Evolutionary conservation across 1,140 invertebrate species (phyloP).

Genomic region (Drosophila prosaltans): DNA sequence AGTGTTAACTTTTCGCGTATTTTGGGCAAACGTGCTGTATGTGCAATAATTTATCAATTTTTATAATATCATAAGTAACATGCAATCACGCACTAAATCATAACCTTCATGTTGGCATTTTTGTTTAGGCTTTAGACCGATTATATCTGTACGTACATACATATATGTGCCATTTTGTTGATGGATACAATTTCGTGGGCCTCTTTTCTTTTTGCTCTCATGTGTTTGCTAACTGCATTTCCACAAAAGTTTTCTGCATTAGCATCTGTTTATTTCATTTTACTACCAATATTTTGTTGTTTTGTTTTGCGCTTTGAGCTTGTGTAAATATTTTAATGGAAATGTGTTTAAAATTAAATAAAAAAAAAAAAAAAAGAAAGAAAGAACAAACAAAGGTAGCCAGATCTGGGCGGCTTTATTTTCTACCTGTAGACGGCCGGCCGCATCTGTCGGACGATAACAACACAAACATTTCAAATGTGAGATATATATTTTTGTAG

Average conservation of each 20-base stretch:
- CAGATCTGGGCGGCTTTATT: neutral
- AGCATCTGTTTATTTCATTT: neutral
- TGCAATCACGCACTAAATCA: constrained; percentile 5
- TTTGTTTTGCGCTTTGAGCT: constrained; percentile 25
- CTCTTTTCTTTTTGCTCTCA: neutral
- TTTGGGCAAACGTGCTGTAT: neutral
- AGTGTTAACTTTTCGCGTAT: neutral
- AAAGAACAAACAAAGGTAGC: neutral
- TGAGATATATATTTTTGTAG: constrained; percentile 20
- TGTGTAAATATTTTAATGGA: constrained; percentile 46
- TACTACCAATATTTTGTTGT: neutral
- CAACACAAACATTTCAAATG: constrained; percentile 19
- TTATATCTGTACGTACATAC: neutral
- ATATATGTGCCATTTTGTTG: neutral
- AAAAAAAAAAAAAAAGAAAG: neutral
- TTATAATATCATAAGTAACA: neutral
- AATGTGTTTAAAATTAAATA: constrained; percentile 31
- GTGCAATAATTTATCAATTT: constrained; percentile 8
- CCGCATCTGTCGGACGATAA: neutral
- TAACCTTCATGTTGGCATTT: constrained; percentile 2
- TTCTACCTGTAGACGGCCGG: neutral
- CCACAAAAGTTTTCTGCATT: constrained; percentile 1
- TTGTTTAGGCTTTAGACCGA: neutral
- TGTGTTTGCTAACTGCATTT: too few species aligned
- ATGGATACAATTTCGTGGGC: neutral